Conservation (phyloP, 2,797 vertebrate genomes). For the Carcharodon carcharias region DNA sequence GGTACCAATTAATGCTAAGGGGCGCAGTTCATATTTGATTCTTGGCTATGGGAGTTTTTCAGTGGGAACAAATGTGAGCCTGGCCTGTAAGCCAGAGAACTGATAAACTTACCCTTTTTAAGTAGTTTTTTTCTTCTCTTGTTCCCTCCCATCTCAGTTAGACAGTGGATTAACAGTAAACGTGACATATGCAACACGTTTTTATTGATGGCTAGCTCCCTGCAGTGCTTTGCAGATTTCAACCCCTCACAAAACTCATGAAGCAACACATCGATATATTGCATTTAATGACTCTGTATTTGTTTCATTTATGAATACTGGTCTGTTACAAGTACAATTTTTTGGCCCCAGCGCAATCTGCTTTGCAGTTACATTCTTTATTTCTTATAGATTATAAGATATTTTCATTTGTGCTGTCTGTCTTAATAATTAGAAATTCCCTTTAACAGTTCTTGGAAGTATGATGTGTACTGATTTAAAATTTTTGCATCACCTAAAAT, state of each 20-base stretch:
- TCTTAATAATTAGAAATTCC: background rate
- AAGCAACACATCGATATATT: background rate
- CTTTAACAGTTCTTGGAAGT: background rate
- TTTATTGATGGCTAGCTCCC: background rate
- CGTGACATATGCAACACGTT: background rate
- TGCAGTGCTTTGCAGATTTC: background rate
- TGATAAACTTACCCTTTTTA: background rate
- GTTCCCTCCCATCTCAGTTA: background rate
- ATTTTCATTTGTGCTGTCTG: background rate
- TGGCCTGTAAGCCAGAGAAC: background rate
- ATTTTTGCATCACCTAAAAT: background rate
- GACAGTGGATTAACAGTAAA: background rate
- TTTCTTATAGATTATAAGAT: background rate
- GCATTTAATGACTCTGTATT: background rate
- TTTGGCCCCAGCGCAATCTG: background rate
- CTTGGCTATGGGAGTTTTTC: background rate
- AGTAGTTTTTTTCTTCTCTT: background rate
- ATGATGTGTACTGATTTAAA: background rate
- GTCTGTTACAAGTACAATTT: background rate
- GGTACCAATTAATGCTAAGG: background rate
- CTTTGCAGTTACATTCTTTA: background rate
- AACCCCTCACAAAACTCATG: background rate
- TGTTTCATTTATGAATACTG: background rate
- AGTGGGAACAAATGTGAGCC: background rate
- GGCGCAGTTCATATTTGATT: background rate